Evolutionary conservation across 2,888 invertebrate species (phyloP).

Genomic region (Leptopterna dolabrata): DNA sequence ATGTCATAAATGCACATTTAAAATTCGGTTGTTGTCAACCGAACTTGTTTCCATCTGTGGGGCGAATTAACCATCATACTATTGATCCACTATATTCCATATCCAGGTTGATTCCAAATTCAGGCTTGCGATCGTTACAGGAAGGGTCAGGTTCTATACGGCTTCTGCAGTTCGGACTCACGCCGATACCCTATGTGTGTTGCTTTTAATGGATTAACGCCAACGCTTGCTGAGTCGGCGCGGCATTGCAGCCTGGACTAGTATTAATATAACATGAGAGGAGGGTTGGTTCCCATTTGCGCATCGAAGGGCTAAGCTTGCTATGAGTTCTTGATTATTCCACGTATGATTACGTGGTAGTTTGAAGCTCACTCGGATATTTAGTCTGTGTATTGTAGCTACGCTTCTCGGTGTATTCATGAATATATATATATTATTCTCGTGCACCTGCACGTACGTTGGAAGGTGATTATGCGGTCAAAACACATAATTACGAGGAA

Average conservation of each 20-base stretch:
- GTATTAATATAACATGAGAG: background rate
- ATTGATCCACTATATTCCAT: too few species aligned
- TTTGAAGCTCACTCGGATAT: too few species aligned
- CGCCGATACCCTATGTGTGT: background rate
- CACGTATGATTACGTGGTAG: background rate
- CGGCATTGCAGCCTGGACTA: background rate
- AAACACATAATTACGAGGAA: too few species aligned
- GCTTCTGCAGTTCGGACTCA: background rate
- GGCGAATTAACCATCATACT: too few species aligned
- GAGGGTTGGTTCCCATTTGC: background rate
- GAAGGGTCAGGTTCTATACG: background rate
- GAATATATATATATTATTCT: too few species aligned
- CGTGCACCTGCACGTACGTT: too few species aligned
- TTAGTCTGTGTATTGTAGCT: too few species aligned
- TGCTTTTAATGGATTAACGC: background rate
- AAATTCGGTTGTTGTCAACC: too few species aligned
- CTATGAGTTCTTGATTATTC: background rate
- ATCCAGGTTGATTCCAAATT: background rate
- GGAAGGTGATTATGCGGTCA: too few species aligned
- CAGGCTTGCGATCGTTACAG: background rate
- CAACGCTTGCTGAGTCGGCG: background rate
- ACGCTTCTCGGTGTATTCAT: too few species aligned
- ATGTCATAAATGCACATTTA: too few species aligned
- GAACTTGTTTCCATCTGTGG: too few species aligned
- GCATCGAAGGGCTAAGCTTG: background rate